phyloP scores from a whole-genome alignment of 2,797 vertebrate genomes.

The Notoglanidium macrostoma region DNA sequence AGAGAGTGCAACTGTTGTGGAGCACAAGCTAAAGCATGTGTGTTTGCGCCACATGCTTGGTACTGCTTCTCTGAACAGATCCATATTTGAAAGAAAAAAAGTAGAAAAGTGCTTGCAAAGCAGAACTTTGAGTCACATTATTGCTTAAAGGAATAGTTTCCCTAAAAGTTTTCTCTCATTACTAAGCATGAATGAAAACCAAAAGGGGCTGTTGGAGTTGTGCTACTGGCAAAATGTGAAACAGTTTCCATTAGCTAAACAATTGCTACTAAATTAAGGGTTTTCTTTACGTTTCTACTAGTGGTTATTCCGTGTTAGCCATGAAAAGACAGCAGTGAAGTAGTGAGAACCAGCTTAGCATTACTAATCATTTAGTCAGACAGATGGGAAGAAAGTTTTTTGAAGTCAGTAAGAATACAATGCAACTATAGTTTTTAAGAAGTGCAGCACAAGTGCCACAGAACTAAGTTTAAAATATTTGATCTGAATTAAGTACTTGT shows the following conservation, averaged over 20 bases:
- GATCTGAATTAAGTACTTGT: not conserved
- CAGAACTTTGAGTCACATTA: not conserved
- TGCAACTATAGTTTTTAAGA: not conserved
- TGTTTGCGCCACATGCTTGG: conserved; percentile 19
- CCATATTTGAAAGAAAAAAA: not conserved
- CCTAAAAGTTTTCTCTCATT: not conserved
- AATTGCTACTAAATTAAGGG: not conserved
- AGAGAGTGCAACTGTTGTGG: conserved; percentile 36
- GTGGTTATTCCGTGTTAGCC: not conserved
- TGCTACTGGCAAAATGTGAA: not conserved
- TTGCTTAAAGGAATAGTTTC: not conserved
- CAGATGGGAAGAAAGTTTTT: not conserved
- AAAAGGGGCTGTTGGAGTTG: not conserved
- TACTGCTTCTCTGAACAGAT: conserved; percentile 11
- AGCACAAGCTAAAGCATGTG: conserved; percentile 27
- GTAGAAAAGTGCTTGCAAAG: conserved; percentile 21
- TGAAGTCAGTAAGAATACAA: not conserved
- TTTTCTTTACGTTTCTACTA: not conserved
- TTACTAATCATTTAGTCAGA: not conserved
- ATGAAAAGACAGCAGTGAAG: not conserved
- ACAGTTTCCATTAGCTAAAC: not conserved
- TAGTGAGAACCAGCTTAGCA: not conserved
- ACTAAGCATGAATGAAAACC: not conserved
- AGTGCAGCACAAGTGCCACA: not conserved
- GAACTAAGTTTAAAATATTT: not conserved